Percentiles rank a stretch among this genome's conserved stretches.
Evolutionary conservation across 2,113 vertebrate genomes (phyloP).

Genomic region (Anhinga anhinga): DNA sequence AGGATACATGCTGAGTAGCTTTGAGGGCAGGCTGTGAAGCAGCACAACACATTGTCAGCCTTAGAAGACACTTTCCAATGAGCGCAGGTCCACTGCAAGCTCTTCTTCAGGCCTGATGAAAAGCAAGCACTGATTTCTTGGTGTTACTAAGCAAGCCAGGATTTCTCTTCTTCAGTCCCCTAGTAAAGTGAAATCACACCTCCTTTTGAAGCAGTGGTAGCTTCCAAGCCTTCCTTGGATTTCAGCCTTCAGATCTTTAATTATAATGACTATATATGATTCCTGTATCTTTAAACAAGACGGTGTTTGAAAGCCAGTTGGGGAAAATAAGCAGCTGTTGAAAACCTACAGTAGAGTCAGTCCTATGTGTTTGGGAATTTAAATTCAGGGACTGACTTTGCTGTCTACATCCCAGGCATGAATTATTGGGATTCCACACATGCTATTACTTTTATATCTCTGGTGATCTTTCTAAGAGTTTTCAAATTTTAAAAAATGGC

Average conservation of each 20-base stretch:
- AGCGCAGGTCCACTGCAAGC: background rate
- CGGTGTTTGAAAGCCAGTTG: background rate
- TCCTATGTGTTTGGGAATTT: background rate
- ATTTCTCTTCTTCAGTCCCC: background rate
- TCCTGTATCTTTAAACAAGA: background rate
- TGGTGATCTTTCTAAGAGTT: background rate
- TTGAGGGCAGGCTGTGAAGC: background rate
- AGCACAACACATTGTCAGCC: accelerated
- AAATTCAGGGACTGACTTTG: background rate
- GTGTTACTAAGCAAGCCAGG: background rate
- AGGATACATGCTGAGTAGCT: background rate
- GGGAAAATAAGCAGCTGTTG: background rate
- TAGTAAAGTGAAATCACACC: background rate
- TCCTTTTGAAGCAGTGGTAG: background rate
- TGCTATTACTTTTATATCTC: background rate
- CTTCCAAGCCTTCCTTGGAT: background rate
- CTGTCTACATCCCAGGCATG: background rate
- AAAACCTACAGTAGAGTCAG: background rate
- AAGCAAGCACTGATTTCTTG: background rate
- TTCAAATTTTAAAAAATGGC: background rate
- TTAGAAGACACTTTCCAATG: background rate
- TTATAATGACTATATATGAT: background rate
- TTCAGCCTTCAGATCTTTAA: background rate
- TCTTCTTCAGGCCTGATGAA: background rate
- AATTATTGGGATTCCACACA: background rate